Base-by-base conservation (phyloP, 2,113 vertebrate genomes). In the Tragelaphus buxtoni region DNA sequence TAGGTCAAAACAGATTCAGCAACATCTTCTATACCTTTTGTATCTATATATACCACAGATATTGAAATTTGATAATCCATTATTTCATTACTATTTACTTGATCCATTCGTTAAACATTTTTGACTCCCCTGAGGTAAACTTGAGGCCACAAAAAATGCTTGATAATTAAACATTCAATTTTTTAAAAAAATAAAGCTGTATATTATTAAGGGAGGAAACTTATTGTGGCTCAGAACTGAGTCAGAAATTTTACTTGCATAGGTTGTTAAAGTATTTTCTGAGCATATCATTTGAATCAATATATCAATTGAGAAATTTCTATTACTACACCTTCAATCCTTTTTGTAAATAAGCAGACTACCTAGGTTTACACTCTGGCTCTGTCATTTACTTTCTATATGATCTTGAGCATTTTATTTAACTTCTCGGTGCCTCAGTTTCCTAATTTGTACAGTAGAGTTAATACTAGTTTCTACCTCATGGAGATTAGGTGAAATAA, bases 101-200 rank as follows among this genome's bases (percentile, higher is more conserved):
- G 13, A 94, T 45, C 3, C 24, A 96, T 86, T 97, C 91, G 91
- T 79, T 95, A 94, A 97, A 97, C 63, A 94, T 86, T 86, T 96
- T 84, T 95, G 86, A 32, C 53, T 91, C 47, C 63, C 47, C 89
- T 60, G 11, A 86, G 47, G 28, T 96, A 53, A 95, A 3, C 69
- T 88, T 89, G 39, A 94, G 47, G 58, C 9, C 80, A 91, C 91
- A 95, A 91, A 87, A 93, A 84, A 97, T 89, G 63, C 47, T 84
- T 84, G 53, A 65, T 83, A 94, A 96, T 94, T 94, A 97, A 96
- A 74, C 94, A 95, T 94, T 96, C 45, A 89, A 93, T 97, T 97
- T 95, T 13, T 0, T 7, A 11, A 22, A 65, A 14, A 11, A 74
- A 94, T 94, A 85, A 84, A 89, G 51, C 28, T 85, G 22, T 90